phyloP scores from a whole-genome alignment of 2,888 invertebrate species.

The Drosophila melanocephala region DNA sequence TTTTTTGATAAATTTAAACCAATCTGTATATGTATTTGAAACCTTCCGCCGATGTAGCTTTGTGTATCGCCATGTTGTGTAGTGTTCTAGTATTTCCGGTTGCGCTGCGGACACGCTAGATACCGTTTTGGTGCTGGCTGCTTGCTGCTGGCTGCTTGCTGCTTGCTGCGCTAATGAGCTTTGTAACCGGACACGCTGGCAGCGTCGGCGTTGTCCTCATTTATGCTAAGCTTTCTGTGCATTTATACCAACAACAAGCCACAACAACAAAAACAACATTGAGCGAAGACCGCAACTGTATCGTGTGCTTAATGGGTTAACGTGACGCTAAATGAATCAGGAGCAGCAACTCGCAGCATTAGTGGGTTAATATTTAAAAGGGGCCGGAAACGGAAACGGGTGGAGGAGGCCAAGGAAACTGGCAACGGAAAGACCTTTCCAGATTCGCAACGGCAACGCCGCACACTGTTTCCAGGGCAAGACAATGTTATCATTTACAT shows the following conservation, averaged over 20 bases:
- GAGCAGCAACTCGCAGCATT: conserved; percentile 54
- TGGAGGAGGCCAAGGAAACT: conserved; percentile 12
- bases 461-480: conserved; percentile 39
- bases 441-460: conserved; percentile 7
- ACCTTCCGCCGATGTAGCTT: not conserved
- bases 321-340: conserved; percentile 81
- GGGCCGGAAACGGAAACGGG: conserved; percentile 36
- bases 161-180: conserved; percentile 69
- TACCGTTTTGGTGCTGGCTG: conserved; percentile 48
- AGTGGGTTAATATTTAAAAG: conserved; percentile 76
- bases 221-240: conserved; percentile 75
- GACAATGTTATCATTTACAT: conserved; percentile 57
- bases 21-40: not conserved
- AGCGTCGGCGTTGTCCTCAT: conserved; percentile 61
- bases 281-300: conserved; percentile 49
- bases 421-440: conserved; percentile 58
- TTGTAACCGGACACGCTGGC: conserved; percentile 74
- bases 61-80: conserved; percentile 24
- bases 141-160: conserved; percentile 5
- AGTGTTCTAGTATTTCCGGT: conserved; percentile 52
- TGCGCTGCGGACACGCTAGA: conserved; percentile 41
- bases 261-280: conserved; percentile 17
- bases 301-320: conserved; percentile 77
- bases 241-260: conserved; percentile 52
- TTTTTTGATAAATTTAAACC: conserved; percentile 2